Evolutionary conservation across 2,113 vertebrate species (phyloP).

Genomic region (Alligator mississippiensis): DNA sequence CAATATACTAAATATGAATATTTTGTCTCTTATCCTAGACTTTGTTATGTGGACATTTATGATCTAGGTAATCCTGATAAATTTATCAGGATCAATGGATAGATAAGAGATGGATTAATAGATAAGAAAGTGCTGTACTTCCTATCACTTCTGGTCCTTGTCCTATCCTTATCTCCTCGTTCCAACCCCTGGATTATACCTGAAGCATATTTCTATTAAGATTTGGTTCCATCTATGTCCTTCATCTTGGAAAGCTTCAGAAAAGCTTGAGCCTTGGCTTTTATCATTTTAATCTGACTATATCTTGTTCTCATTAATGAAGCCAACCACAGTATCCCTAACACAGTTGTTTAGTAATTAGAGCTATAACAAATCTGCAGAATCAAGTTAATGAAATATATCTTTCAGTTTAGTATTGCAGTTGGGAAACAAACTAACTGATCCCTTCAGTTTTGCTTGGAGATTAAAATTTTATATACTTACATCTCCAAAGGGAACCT

Average conservation of each 20-base stretch:
- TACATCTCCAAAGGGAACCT: background rate
- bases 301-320: background rate
- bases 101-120: background rate
- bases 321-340: background rate
- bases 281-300: background rate
- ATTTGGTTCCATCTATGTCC: background rate
- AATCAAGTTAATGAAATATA: background rate
- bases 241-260: background rate
- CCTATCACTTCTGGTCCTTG: background rate
- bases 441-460: background rate
- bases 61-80: fast-evolving
- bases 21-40: background rate
- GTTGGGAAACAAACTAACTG: background rate
- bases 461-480: background rate
- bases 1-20: background rate
- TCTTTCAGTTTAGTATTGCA: background rate
- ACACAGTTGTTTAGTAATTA: background rate
- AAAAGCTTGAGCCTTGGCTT: background rate
- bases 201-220: background rate
- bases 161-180: background rate
- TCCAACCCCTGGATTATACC: background rate
- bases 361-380: background rate
- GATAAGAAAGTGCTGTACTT: background rate
- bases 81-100: background rate
- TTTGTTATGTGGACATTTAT: background rate